Base-by-base conservation (phyloP, 1,140 invertebrate genomes). In the Drosophila sp. region DNA sequence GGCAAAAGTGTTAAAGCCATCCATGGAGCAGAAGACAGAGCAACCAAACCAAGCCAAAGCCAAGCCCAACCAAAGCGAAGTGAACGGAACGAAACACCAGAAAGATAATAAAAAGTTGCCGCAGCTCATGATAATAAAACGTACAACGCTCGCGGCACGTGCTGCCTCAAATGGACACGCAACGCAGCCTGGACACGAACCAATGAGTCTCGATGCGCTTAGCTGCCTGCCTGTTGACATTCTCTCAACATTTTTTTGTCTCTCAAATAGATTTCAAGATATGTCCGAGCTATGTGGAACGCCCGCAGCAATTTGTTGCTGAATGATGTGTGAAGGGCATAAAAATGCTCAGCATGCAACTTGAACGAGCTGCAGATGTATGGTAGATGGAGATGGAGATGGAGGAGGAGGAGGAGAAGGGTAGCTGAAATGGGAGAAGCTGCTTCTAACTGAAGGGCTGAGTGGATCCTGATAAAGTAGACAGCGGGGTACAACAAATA, bases 251-350 rank as follows among this genome's bases (percentile, higher is more conserved):
- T 73, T 16, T 41, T 70, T 21, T 16, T 78, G 66, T 84, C 72
- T 72, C 48, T 62, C 66, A 87, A 87, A 86, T 86, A 86, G 82
- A 86, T 86, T 87, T 87, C 59, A 45, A 75, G 82, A 78, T 43
- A 75, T 86, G 81, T 82, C 32, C 32, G 21, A 53, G 50, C 50
- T 36, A 78, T 69, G 82, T 66, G 70, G 66, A 66, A 66, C 64
- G 56, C 71, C 71, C 57, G 75, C 78, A 82, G 82, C 82, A 86
- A 86, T 86, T 86, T 86, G 82, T 87, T 72, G 82, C 82, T 86
- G 82, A 86, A 87, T 86, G 82, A 86, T 87, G 82, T 87, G 82
- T 87, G 82, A 86, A 86, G 82, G 75, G 75, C 83, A 82, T 86
- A 76, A 87, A 86, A 87, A 78, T 78, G 75, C 76, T 76, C 27